phyloP scores from a whole-genome alignment of 2,888 invertebrate species.

The Morpho helenor region DNA sequence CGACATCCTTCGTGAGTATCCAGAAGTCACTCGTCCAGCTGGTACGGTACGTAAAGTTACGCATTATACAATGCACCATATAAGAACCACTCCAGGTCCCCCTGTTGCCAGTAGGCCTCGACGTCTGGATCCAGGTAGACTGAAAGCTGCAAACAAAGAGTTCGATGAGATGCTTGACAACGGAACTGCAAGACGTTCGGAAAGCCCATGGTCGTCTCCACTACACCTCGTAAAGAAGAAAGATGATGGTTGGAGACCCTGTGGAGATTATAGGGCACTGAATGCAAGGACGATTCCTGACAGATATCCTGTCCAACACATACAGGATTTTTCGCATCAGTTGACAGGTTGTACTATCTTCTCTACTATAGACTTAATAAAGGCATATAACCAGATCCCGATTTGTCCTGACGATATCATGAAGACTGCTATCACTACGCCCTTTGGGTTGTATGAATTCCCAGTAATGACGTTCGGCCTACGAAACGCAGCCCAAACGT shows the following conservation, averaged over 20 bases:
- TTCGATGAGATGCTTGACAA: no score
- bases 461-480: conserved; percentile 39
- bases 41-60: conserved; percentile 6
- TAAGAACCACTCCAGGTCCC: conserved; percentile 20
- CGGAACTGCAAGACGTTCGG: no score
- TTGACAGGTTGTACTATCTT: conserved; percentile 22
- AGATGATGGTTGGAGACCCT: no score
- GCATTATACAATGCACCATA: conserved; percentile 24
- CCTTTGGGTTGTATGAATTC: conserved; percentile 12
- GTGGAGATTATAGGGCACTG: no score
- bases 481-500: conserved; percentile 39
- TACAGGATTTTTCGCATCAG: conserved; percentile 14
- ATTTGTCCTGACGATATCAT: conserved; percentile 18
- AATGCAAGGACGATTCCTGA: no score
- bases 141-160: no score
- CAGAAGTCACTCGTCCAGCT: conserved; percentile 15
- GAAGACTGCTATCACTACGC: conserved; percentile 31
- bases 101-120: conserved; percentile 19
- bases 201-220: no score
- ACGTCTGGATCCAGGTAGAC: conserved; percentile 17
- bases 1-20: neutral
- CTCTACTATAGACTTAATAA: conserved; percentile 8
- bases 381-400: conserved; percentile 33
- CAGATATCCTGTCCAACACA: no score
- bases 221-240: no score